Evolutionary conservation across 2,888 invertebrate genomes (phyloP).

Genomic region (Plebejus argus): DNA sequence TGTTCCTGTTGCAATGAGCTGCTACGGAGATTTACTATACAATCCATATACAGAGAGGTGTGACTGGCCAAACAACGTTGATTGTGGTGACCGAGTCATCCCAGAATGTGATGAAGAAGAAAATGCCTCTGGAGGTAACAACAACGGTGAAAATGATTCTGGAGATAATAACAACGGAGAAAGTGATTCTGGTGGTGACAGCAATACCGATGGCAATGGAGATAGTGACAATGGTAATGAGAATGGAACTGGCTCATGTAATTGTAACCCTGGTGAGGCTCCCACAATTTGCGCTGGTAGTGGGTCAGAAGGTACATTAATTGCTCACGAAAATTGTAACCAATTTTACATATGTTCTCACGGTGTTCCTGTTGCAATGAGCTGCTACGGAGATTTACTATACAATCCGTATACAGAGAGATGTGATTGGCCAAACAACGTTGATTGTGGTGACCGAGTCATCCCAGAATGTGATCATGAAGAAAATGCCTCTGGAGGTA

Average conservation of each 20-base stretch:
- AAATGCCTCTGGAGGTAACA: neutral
- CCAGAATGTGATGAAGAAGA: conserved; percentile 32
- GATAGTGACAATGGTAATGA: conserved; percentile 34
- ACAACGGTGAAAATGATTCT: too few species aligned
- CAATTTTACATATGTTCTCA: conserved; percentile 50
- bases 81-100: conserved; percentile 42
- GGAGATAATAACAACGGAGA: conserved; percentile 17
- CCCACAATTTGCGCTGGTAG: conserved; percentile 35
- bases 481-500: neutral
- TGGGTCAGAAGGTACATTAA: conserved; percentile 33
- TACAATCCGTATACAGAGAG: conserved; percentile 46
- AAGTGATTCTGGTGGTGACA: neutral
- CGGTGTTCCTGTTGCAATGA: conserved; percentile 44
- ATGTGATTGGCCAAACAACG: conserved; percentile 51
- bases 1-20: conserved; percentile 43
- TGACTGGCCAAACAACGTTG: conserved; percentile 49
- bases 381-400: conserved; percentile 44
- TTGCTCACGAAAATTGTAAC: conserved; percentile 39
- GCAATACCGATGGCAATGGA: conserved; percentile 28
- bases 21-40: conserved; percentile 45
- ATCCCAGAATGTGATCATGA: conserved; percentile 34
- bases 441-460: conserved; percentile 42
- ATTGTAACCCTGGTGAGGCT: conserved; percentile 48
- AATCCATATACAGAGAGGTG: conserved; percentile 47
- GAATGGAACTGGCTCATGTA: conserved; percentile 42